Evolutionary conservation across 2,113 vertebrate genomes (phyloP).

Genomic region (Antidorcas marsupialis): DNA sequence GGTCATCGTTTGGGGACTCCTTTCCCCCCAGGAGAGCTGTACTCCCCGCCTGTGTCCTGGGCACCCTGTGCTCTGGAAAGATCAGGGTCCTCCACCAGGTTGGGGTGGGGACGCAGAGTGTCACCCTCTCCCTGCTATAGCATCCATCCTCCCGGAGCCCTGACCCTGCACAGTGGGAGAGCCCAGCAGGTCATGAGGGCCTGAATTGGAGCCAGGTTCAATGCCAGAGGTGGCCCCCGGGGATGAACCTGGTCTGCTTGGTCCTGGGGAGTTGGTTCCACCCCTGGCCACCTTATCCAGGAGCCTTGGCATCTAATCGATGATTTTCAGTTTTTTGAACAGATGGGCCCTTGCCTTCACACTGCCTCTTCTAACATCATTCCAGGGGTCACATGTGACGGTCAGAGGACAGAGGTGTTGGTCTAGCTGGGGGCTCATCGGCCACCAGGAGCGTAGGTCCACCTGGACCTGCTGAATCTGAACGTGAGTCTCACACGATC

Average conservation of each 20-base stretch:
- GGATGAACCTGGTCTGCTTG: background rate
- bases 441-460: background rate
- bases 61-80: accelerated
- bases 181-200: background rate
- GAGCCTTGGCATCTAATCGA: background rate
- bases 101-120: accelerated
- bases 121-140: background rate
- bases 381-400: background rate
- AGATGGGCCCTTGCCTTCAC: background rate
- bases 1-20: background rate
- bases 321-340: background rate
- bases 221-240: background rate
- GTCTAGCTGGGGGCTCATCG: no score
- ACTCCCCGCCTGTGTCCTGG: background rate
- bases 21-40: background rate
- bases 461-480: background rate
- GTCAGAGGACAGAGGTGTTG: background rate
- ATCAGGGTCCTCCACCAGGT: background rate
- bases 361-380: background rate
- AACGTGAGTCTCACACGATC: background rate
- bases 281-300: background rate
- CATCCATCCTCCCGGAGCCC: accelerated
- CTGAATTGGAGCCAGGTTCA: background rate
- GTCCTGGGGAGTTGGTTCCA: background rate
- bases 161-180: accelerated